phyloP scores from a whole-genome alignment of 2,113 vertebrate genomes.

The Eleginops maclovinus region DNA sequence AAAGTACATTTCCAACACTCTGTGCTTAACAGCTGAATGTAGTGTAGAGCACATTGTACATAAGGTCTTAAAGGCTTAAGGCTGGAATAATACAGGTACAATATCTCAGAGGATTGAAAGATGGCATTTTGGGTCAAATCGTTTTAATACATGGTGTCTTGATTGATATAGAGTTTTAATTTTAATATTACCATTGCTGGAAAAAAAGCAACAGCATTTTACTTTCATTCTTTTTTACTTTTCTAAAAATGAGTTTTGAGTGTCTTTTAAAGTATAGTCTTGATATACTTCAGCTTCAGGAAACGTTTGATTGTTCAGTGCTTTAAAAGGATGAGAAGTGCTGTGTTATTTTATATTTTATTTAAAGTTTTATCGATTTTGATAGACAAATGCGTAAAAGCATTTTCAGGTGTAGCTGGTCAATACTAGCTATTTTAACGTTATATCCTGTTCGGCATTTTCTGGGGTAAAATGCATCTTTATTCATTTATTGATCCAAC shows the following conservation, averaged over 20 bases:
- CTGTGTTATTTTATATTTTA: not conserved
- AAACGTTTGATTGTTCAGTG: not conserved
- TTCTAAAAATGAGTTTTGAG: not conserved
- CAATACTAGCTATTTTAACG: not conserved
- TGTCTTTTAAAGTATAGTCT: not conserved
- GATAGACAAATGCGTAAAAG: not conserved
- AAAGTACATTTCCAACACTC: constrained; percentile 78
- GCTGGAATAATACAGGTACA: constrained; percentile 63
- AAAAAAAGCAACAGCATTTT: not conserved
- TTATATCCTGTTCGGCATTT: not conserved
- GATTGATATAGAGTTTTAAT: constrained; percentile 22
- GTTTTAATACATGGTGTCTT: constrained; percentile 42
- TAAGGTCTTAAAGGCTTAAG: constrained; percentile 75
- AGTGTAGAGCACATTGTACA: constrained; percentile 72
- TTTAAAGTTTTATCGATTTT: too few species aligned
- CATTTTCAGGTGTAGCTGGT: not conserved
- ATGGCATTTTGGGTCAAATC: constrained; percentile 48
- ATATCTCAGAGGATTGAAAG: constrained; percentile 57
- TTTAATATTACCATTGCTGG: constrained; percentile 11
- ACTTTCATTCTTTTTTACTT: constrained; percentile 11
- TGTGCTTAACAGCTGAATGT: constrained; percentile 73
- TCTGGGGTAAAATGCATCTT: not conserved
- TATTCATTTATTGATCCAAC: not conserved
- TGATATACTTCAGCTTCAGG: not conserved
- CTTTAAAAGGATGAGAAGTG: not conserved